These are phyloP conservation scores for Rhynchophorus ferrugineus DNA, from an alignment of 1,140 invertebrate genomes.

Conservation along the genomic window DNA sequence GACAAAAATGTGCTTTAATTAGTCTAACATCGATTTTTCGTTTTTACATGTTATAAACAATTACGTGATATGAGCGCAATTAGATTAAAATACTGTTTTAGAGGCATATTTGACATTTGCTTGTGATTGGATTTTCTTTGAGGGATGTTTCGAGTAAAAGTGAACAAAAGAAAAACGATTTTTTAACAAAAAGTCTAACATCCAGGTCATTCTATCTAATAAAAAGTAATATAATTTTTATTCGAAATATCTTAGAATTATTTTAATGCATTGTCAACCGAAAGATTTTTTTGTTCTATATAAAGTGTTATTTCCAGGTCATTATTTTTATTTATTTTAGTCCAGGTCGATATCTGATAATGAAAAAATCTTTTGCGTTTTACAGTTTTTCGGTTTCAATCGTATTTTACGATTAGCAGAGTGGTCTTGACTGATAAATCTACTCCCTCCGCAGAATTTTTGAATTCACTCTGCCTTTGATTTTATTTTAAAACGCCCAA, in stretches of 20 bases:
- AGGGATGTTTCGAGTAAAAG: slow-evolving; percentile 4
- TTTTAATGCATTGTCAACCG: no score
- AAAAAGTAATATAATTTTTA: no score
- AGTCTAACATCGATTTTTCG: no score
- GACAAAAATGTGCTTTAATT: no score
- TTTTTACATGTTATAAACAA: background rate
- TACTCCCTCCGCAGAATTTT: slow-evolving; percentile 28
- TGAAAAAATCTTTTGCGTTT: slow-evolving; percentile 7
- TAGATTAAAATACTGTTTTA: no score
- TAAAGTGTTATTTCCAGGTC: slow-evolving; percentile 6
- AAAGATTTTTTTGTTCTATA: no score
- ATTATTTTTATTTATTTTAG: background rate
- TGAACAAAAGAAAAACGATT: background rate
- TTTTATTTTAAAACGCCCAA: no score
- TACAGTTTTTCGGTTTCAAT: no score
- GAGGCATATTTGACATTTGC: background rate
- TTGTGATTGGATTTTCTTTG: background rate
- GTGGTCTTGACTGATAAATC: slow-evolving; percentile 37
- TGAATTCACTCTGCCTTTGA: background rate
- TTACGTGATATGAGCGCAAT: background rate
- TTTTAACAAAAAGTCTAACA: no score
- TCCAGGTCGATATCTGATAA: background rate
- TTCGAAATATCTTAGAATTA: no score
- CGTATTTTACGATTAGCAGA: slow-evolving; percentile 23
- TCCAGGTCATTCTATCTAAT: no score